Evolutionary conservation across 2,888 invertebrate species (phyloP), one percentile per base, ranked within the genome.

Genomic region (Didymodactylos carnosus): DNA sequence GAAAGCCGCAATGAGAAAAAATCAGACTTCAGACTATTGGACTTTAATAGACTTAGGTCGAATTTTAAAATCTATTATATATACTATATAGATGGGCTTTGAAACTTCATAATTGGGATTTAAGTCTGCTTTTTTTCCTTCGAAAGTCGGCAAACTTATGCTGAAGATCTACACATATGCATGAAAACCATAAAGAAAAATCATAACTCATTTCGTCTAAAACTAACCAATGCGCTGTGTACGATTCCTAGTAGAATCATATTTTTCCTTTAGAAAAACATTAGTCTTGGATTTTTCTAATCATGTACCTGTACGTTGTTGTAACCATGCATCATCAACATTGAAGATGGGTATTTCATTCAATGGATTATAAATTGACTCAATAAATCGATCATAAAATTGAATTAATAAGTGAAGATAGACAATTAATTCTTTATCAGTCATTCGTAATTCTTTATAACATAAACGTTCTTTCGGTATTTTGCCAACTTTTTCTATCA

Each of bases 401-500:
- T 71, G 71, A 43, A 62, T 71, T 39, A 41, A 62, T 27, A 51
- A 19, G 16, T 62, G 35, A 29, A 74, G 40, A 71, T 71, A 74
- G n/a, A 25, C 3, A 5, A 71, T 49, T 10, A 39, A n/a, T 14
- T 41, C 39, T 23, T 71, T 41, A 46, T 71, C 71, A 53, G 71
- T 72, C 11, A 74, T 71, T 19, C 62, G 53, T 11, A 74, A 16
- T 53, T 74, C 74, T 43, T 71, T 74, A n/a, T 62, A 62, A 78
- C 91, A 91, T 72, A 92, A 84, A 77, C 89, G 87, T 79, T 92
- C 92, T 82, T 91, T 91, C 0, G 92, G 92, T 72, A 91, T 83
- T 82, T 90, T 90, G 1, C 92, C 84, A 74, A 83, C 82, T 81
- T 82, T 62, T 62, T 62, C 62, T 35, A 62, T 62, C 35, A 62